Conservation (phyloP, 2,797 vertebrate genomes). For the Pseudomugil tenellus region DNA sequence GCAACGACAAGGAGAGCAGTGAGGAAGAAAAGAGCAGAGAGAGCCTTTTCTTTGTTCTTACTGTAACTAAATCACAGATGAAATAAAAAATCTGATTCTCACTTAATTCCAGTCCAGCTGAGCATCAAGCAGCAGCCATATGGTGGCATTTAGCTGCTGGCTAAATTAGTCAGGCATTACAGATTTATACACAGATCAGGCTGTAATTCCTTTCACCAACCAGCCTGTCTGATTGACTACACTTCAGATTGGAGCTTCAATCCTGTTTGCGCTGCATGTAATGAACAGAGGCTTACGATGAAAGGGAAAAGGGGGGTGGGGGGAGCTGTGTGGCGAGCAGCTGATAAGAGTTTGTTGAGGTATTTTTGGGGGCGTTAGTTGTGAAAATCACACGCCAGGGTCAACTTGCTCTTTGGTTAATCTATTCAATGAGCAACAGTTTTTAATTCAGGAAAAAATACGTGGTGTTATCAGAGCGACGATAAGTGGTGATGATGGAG, state of each 20-base stretch:
- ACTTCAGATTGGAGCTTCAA: slow-evolving; percentile 71
- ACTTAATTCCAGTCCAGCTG: slow-evolving; percentile 14
- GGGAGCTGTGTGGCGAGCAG: slow-evolving; percentile 21
- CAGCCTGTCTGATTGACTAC: slow-evolving; percentile 71
- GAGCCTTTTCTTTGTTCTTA: neutral
- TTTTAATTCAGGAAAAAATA: slow-evolving; percentile 16
- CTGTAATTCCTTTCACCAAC: slow-evolving; percentile 72
- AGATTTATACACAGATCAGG: slow-evolving; percentile 75
- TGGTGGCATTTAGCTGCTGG: slow-evolving; percentile 77
- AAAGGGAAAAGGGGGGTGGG: slow-evolving; percentile 15
- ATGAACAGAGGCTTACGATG: slow-evolving; percentile 73
- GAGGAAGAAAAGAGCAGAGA: slow-evolving; percentile 9
- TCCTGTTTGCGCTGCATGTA: slow-evolving; percentile 75
- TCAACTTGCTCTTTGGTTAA: slow-evolving; percentile 49
- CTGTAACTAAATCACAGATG: neutral
- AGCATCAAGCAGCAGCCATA: slow-evolving; percentile 62
- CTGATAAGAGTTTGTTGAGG: slow-evolving; percentile 47
- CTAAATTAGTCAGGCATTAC: slow-evolving; percentile 78
- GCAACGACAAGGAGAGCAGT: slow-evolving; percentile 7
- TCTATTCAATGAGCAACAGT: slow-evolving; percentile 24
- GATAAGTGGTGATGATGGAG: slow-evolving; percentile 4
- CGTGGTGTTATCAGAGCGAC: slow-evolving; percentile 4
- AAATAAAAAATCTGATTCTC: slow-evolving; percentile 4
- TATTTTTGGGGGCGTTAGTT: slow-evolving; percentile 21
- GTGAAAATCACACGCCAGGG: slow-evolving; percentile 35